Evolutionary conservation across 1,140 invertebrate genomes (phyloP).

Genomic region (Theocolax elegans): DNA sequence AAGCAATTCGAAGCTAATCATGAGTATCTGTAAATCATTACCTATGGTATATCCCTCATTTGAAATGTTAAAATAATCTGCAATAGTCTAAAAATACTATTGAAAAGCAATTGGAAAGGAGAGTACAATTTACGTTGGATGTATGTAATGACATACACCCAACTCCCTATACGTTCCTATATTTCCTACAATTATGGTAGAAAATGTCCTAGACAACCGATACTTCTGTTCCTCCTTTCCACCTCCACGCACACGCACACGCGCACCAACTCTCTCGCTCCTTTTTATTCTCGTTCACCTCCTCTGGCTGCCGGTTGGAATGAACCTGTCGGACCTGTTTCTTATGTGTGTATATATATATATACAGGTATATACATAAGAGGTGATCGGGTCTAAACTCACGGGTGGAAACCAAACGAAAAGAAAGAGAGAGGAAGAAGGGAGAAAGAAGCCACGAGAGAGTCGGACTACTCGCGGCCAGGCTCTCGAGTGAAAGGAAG

Average conservation of each 20-base stretch:
- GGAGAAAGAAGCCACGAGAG: not conserved
- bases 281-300: slow-evolving; percentile 18
- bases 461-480: not conserved
- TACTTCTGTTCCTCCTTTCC: not conserved
- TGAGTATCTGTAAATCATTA: too few species aligned
- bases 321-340: slow-evolving; percentile 38
- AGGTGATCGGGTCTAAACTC: slow-evolving; percentile 3
- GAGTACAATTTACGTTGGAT: too few species aligned
- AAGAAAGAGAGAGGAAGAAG: not conserved
- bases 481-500: not conserved
- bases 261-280: not conserved
- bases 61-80: too few species aligned
- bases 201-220: slow-evolving; percentile 9
- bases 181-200: not conserved
- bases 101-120: too few species aligned
- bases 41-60: too few species aligned
- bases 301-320: not conserved
- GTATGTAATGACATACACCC: too few species aligned
- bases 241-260: not conserved
- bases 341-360: too few species aligned
- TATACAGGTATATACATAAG: too few species aligned
- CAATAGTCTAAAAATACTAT: too few species aligned
- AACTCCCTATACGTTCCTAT: not conserved
- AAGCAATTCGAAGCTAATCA: too few species aligned
- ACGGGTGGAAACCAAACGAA: slow-evolving; percentile 10